Evolutionary conservation across 2,797 vertebrate genomes (phyloP), one percentile per base, ranked within the genome.

Genomic region (Acanthurus leucopareius): DNA sequence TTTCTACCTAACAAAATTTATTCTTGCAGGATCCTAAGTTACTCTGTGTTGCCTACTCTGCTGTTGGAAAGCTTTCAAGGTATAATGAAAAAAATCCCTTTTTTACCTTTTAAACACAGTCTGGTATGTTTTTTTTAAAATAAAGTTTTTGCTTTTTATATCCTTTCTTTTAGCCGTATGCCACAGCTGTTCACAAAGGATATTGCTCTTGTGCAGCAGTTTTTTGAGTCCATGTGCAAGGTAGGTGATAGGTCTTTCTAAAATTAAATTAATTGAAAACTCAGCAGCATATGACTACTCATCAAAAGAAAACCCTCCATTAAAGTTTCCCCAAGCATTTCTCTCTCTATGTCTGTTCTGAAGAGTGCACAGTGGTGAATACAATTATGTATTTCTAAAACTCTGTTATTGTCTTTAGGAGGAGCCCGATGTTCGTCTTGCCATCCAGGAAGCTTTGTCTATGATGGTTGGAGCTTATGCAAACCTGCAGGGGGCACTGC

Each of bases 381-480:
- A 2, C 3, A 3, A 25, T 25, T 25, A 25, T 25, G 47, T 17
- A 42, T 64, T 70, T 65, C 40, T 6, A 65, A 65, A 32, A 58
- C 48, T 22, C 4, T 75, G 10, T 67, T 9, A 64, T 77, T 66
- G 65, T 52, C 52, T 75, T 38, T 65, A 99, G 98, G 98, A 98
- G 93, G 97, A 98, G 59, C 75, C 97, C 0, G 98, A 99, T 80
- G 98, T 98, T 28, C 96, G 98, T 59, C 96, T 99, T 77, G 97
- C 98, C 81, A 99, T 99, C 92, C 98, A 99, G 73, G 98, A 99
- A 84, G 98, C 98, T 2, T 93, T 99, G 75, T 99, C 97, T 20
- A 97, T 99, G 98, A 99, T 99, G 98, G 98, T 99, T 85, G 97
- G 97, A 68, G 98, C 98, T 5, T 99, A 99, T 22, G 96, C 95